phyloP scores from a whole-genome alignment of 2,888 invertebrate species.

The Caprella mutica region DNA sequence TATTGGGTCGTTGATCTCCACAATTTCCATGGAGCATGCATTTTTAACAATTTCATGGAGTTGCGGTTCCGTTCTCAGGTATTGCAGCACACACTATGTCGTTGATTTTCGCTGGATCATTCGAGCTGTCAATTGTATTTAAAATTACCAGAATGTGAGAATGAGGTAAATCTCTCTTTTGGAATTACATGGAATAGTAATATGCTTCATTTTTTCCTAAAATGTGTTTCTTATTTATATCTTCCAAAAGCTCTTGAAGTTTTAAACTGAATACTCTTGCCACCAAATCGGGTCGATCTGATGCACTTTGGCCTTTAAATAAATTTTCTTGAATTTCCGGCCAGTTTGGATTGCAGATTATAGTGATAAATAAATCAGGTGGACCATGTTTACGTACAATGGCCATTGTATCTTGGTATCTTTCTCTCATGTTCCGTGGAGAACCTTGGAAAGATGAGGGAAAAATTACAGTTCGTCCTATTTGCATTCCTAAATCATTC shows the following conservation, averaged over 20 bases:
- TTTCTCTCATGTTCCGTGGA: background rate
- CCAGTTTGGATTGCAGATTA: background rate
- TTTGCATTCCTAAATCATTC: too few species aligned
- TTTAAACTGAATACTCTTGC: conserved; percentile 39
- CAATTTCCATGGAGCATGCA: conserved; percentile 32
- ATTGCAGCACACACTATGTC: conserved; percentile 33
- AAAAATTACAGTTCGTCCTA: background rate
- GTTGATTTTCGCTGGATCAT: conserved; percentile 30
- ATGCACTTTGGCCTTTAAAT: conserved; percentile 35
- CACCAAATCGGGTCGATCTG: conserved; percentile 40
- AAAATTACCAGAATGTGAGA: background rate
- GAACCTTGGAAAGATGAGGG: background rate
- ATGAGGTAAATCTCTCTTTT: conserved; percentile 34
- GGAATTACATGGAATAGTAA: conserved; percentile 35
- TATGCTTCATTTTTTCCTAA: too few species aligned
- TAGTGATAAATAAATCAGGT: background rate
- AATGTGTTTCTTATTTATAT: conserved; percentile 35
- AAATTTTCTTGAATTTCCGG: background rate
- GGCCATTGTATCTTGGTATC: background rate
- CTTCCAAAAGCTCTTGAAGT: conserved; percentile 34
- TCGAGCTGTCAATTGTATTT: background rate
- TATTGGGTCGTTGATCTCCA: conserved; percentile 25
- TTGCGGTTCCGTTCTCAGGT: background rate
- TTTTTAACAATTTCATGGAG: background rate
- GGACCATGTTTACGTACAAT: background rate